These are phyloP conservation scores for Collichthys lucidus DNA, from an alignment of 2,113 vertebrate genomes.

Conservation along the genomic window DNA sequence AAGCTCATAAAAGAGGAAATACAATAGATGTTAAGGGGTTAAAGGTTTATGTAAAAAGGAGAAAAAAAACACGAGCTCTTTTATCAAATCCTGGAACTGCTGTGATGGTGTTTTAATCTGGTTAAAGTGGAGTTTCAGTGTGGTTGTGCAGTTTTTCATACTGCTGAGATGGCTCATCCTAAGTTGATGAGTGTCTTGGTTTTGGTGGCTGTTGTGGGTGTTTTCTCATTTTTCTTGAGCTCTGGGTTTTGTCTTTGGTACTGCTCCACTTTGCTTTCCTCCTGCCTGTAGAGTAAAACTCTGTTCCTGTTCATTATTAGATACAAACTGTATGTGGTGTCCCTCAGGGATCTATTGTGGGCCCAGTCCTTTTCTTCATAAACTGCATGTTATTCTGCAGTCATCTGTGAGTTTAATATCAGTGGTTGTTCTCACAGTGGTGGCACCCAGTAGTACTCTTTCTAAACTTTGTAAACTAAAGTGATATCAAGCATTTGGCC, in stretches of 20 bases:
- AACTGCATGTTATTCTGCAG: not conserved
- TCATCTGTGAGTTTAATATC: not conserved
- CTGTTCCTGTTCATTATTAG: not conserved
- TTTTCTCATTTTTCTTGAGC: constrained; percentile 51
- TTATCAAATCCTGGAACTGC: constrained; percentile 39
- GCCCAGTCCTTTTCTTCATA: not conserved
- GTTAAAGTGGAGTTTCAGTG: constrained; percentile 57
- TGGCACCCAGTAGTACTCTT: not conserved
- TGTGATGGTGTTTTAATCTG: constrained; percentile 55
- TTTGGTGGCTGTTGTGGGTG: constrained; percentile 75
- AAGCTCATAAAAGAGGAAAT: not conserved
- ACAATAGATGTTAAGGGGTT: not conserved
- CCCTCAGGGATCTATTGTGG: constrained; percentile 32
- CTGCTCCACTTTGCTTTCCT: constrained; percentile 19
- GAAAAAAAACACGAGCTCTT: constrained; percentile 19
- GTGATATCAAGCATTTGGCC: not conserved
- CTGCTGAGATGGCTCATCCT: constrained; percentile 64
- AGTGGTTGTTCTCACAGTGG: not conserved
- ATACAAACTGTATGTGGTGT: constrained; percentile 1
- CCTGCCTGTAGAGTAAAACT: not conserved
- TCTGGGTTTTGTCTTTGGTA: constrained; percentile 17
- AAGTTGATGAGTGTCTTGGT: constrained; percentile 59
- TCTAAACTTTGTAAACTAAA: not conserved
- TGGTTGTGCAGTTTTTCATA: constrained; percentile 52
- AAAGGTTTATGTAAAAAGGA: constrained; percentile 20